Evolutionary conservation across 2,888 invertebrate species (phyloP), one percentile per base, ranked within the genome.

Genomic region (Conistra vaccinii): DNA sequence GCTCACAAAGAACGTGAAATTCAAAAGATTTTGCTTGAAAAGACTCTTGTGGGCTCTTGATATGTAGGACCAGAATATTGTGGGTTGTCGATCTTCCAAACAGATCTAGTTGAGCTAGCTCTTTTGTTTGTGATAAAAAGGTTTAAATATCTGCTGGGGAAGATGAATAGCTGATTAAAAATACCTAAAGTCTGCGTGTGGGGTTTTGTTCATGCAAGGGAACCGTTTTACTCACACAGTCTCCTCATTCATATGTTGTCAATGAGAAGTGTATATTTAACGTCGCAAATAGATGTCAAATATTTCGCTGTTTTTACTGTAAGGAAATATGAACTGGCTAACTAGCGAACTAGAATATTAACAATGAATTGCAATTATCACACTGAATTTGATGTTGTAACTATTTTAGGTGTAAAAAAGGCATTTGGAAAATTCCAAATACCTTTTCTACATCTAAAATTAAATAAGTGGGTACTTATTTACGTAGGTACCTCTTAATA

Each of bases 21-120:
- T 79, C 73, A 58, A 85, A 79, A 76, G 85, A 81, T 70, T 85
- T 78, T 14, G 39, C 39, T 55, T 73, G 60, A 76, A 84, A 84
- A 63, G 55, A 61, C 53, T 63, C 83, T 53, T 48, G 65, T 57
- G 66, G 39, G 65, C 68, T 75, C 68, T 73, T 65, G 65, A 80
- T 76, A 39, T 68, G 63, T 83, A 48, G 39, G 53, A 32, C 58
- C 61, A 53, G 48, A 63, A 71, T 71, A 66, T 57, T 66, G 60
- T 72, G 48, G 51, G 61, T 23, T 67, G n/a, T n/a, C n/a, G n/a
- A n/a, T n/a, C n/a, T n/a, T n/a, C n/a, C n/a, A n/a, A n/a, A n/a
- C n/a, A 32, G 65, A 69, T 76, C n/a, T 65, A 42, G 61, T 63
- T 57, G 57, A 81, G 35, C 48, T 68, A 32, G 32, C 57, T 58